These are phyloP conservation scores for Eupristina koningsbergeri DNA, from an alignment of 1,140 invertebrate species.

Conservation along the genomic window DNA sequence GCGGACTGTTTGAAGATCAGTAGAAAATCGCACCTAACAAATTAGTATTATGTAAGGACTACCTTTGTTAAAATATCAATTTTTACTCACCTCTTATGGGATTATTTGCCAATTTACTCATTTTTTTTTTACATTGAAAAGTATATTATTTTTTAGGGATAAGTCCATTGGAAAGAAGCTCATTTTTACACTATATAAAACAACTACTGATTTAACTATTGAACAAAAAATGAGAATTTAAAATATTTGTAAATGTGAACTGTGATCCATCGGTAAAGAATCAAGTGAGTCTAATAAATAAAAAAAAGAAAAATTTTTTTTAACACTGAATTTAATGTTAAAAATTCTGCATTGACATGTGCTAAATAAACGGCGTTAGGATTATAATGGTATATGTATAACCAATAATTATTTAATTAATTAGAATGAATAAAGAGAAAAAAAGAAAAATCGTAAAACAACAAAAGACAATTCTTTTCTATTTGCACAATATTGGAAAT, in stretches of 20 bases:
- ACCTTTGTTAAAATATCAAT: not conserved
- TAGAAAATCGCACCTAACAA: slow-evolving; percentile 6
- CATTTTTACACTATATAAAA: slow-evolving; percentile 1
- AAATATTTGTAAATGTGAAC: not conserved
- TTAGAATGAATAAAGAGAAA: too few relatives aligned
- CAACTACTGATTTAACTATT: not conserved
- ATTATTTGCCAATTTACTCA: not conserved
- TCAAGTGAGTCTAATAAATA: not conserved
- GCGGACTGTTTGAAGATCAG: not conserved
- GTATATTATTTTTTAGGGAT: not conserved
- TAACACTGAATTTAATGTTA: too few relatives aligned
- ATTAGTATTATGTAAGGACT: slow-evolving; percentile 11
- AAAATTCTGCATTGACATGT: too few relatives aligned
- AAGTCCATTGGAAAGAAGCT: not conserved
- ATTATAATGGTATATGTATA: too few relatives aligned
- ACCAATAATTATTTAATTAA: not conserved
- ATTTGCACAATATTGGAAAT: not conserved
- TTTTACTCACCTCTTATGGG: not conserved
- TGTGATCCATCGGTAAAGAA: not conserved
- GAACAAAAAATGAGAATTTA: not conserved
- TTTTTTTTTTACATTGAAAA: not conserved
- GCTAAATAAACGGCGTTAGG: too few relatives aligned
- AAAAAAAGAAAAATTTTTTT: not conserved
- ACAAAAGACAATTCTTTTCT: not conserved
- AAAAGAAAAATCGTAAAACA: not conserved